phyloP scores from a whole-genome alignment of 1,140 invertebrate genomes.

The Lepidostoma basale region DNA sequence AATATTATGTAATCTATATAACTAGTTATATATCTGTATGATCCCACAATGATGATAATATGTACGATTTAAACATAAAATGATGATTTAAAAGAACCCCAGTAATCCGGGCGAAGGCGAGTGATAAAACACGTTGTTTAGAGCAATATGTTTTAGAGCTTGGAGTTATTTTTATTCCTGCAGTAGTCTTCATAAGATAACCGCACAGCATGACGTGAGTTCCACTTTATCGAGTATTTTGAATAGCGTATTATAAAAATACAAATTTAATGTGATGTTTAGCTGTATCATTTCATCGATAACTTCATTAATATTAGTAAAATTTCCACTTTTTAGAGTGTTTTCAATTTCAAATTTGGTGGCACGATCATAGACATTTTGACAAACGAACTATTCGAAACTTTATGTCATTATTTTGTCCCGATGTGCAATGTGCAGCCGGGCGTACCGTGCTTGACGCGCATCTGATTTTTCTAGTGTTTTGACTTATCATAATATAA shows the following conservation, averaged over 20 bases:
- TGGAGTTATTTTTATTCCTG: constrained; percentile 1
- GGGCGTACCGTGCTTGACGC: no score
- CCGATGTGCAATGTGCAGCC: not conserved
- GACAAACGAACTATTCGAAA: not conserved
- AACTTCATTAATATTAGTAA: no score
- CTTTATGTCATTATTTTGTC: not conserved
- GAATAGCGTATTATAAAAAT: no score
- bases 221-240: not conserved
- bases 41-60: no score
- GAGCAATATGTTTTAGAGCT: no score
- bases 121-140: not conserved
- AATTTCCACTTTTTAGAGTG: no score
- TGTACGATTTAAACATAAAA: no score
- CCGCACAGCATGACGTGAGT: constrained; percentile 19
- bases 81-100: not conserved
- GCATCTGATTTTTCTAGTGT: not conserved
- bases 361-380: constrained; percentile 14
- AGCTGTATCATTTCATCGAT: no score
- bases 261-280: no score
- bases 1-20: no score
- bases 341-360: not conserved
- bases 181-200: not conserved
- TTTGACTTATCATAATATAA: not conserved
- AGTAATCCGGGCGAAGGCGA: not conserved
- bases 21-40: no score